Percentiles rank a stretch among this genome's conserved stretches.
phyloP scores from a whole-genome alignment of 2,113 vertebrate genomes.

The Macrotus californicus region DNA sequence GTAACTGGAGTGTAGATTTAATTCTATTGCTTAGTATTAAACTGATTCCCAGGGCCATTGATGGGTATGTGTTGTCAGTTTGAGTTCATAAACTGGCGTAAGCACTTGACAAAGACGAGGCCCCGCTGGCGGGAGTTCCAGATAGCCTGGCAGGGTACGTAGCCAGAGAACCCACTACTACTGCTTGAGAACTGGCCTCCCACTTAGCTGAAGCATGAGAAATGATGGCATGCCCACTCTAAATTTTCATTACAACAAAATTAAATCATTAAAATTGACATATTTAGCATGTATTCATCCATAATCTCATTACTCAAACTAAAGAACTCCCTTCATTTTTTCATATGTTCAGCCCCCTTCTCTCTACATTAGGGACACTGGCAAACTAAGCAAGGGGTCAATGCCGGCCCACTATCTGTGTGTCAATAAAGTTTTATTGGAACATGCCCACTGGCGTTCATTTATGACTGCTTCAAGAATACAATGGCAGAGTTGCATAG shows the following conservation, averaged over 20 bases:
- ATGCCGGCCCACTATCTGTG: background rate
- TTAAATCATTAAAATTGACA: background rate
- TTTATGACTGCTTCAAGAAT: background rate
- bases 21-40: background rate
- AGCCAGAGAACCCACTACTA: background rate
- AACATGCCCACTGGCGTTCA: background rate
- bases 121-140: background rate
- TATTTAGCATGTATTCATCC: background rate
- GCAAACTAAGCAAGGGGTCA: background rate
- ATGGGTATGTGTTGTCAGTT: background rate
- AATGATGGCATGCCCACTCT: background rate
- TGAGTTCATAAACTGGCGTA: background rate
- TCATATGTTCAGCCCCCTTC: background rate
- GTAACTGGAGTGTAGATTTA: background rate
- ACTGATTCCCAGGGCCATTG: background rate
- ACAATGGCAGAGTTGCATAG: background rate
- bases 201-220: background rate
- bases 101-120: background rate
- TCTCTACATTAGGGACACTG: background rate
- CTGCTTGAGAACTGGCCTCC: background rate
- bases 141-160: background rate
- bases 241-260: background rate
- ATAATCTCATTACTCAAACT: background rate
- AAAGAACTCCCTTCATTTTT: background rate
- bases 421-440: conserved; percentile 1